Conservation (phyloP, 2,797 vertebrate species). For the Petrocephalus schoutedeni region DNA sequence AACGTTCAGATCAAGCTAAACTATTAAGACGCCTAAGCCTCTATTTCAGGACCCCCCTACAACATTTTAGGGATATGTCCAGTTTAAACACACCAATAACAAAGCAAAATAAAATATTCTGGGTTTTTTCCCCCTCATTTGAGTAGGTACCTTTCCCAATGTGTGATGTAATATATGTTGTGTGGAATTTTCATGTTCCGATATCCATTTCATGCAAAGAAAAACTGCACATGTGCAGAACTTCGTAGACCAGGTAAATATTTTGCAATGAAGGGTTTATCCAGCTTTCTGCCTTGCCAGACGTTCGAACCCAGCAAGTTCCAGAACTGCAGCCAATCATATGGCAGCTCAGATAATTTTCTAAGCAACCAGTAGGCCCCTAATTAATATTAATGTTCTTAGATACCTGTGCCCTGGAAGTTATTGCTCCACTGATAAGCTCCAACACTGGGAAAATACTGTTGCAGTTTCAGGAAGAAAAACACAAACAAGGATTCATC, state of each 20-base stretch:
- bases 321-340: not conserved
- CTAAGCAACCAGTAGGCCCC: not conserved
- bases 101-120: not conserved
- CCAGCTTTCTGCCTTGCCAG: not conserved
- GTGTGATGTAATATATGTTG: not conserved
- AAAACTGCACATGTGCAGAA: not conserved
- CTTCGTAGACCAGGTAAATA: not conserved
- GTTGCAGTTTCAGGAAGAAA: not conserved
- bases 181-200: not conserved
- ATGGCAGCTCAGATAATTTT: not conserved
- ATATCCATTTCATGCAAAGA: not conserved
- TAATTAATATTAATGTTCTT: not conserved
- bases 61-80: not conserved
- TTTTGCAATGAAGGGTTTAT: not conserved
- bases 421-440: not conserved
- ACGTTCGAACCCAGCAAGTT: not conserved
- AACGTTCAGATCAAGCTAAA: not conserved
- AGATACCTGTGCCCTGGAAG: not conserved
- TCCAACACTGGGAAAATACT: not conserved
- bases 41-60: not conserved
- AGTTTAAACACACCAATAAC: not conserved
- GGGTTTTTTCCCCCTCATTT: not conserved
- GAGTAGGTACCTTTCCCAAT: not conserved
- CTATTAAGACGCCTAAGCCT: not conserved
- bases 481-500: not conserved